Evolutionary conservation across 2,888 invertebrate species (phyloP).

Genomic region (Metellina segmentata): DNA sequence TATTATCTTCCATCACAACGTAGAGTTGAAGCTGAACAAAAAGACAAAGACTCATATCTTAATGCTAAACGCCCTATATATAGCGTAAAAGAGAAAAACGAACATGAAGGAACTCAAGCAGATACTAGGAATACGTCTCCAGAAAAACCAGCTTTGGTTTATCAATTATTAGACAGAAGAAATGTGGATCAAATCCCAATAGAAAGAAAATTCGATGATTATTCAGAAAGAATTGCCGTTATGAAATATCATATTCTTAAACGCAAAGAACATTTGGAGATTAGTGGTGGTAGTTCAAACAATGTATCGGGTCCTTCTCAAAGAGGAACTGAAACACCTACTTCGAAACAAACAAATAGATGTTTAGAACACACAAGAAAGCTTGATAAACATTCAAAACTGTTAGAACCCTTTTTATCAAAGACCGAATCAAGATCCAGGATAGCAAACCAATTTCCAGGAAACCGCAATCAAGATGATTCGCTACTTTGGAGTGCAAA

Average conservation of each 20-base stretch:
- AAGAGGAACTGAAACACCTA: too few relatives aligned
- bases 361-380: not conserved
- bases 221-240: not conserved
- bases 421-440: not conserved
- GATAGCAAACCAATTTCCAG: not conserved
- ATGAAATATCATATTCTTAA: slow-evolving; percentile 8
- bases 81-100: not conserved
- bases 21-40: not conserved
- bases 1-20: not conserved
- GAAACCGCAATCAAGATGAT: not conserved
- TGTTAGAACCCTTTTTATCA: too few relatives aligned
- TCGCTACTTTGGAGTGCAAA: not conserved
- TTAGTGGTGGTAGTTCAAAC: not conserved
- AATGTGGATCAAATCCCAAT: too few relatives aligned
- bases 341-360: not conserved
- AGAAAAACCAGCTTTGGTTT: too few relatives aligned
- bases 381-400: too few relatives aligned
- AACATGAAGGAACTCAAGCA: not conserved
- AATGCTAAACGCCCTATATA: not conserved
- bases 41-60: not conserved
- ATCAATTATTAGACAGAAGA: too few relatives aligned
- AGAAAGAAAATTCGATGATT: not conserved
- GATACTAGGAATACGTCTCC: too few relatives aligned
- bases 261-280: not conserved
- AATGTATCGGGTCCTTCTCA: not conserved